Base-by-base conservation (phyloP, 2,797 vertebrate genomes). In the Sebastes matsubarae region DNA sequence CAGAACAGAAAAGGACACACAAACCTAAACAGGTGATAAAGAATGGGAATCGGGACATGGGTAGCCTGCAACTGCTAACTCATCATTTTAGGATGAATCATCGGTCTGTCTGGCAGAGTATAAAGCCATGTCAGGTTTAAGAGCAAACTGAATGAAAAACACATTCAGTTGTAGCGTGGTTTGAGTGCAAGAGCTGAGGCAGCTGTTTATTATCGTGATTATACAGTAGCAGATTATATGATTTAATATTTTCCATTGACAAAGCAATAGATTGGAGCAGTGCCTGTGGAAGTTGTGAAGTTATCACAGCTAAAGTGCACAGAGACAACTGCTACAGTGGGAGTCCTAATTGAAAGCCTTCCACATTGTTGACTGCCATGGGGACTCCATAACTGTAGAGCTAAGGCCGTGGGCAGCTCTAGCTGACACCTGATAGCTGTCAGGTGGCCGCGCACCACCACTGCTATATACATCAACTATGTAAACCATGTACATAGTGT, bases 1-100 rank as follows among this genome's bases (percentile, higher is more conserved):
- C 36, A 54, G 85, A 74, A 90, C 81, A 85, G 79, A 80, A 85
- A 77, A 79, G 87, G 75, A 80, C 90, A 86, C 8, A 25, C 46
- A 75, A 90, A 89, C 59, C 77, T 79, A 89, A 93, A 91, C 91
- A 89, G 81, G 73, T 79, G 91, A 93, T 93, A 89, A 89, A 80
- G 77, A 86, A 81, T 82, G 83, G 61, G 82, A 90, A 89, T 64
- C 18, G 0, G 79, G 82, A 42, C 75, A 80, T 32, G 24, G 75
- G 58, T 65, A 14, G 68, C 46, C 65, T 64, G 65, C 55, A 74
- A 50, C 27, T 64, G 80, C 59, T 1, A 59, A 85, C 64, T 80
- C 64, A 68, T 80, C 63, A 12, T 25, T 85, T 86, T 36, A 34
- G 20, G 22, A 29, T 27, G 25, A 80, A 20, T 77, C 67, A 80